Evolutionary conservation across 2,113 vertebrate genomes (phyloP).

Genomic region (Reinhardtius hippoglossoides): DNA sequence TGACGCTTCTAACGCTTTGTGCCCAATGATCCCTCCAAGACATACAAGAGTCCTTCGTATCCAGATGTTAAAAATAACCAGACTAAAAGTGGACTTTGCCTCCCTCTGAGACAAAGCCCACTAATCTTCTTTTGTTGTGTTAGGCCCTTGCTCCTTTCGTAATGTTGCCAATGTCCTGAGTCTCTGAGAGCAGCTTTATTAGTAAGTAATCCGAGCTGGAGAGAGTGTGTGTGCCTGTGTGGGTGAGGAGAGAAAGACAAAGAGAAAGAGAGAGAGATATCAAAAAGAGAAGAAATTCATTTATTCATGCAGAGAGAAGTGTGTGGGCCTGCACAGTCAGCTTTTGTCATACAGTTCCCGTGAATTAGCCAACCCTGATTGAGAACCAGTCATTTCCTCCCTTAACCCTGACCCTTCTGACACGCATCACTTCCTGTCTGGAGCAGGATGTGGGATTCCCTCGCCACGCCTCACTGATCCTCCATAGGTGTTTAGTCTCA

Average conservation of each 20-base stretch:
- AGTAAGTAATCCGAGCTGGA: conserved; percentile 32
- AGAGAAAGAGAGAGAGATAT: neutral
- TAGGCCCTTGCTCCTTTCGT: conserved; percentile 30
- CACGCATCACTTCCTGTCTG: conserved; percentile 56
- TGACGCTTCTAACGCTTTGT: no score
- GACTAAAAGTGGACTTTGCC: no score
- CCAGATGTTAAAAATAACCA: neutral
- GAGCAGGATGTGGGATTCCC: conserved; percentile 64
- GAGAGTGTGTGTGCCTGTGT: conserved; percentile 4
- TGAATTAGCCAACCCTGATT: conserved; percentile 34
- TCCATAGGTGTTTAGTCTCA: conserved; percentile 67
- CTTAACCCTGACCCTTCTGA: conserved; percentile 49
- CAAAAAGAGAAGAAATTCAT: neutral
- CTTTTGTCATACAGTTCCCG: neutral
- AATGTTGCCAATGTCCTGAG: conserved; percentile 16
- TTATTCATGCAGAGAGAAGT: neutral
- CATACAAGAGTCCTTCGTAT: no score
- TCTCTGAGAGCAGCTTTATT: conserved; percentile 30
- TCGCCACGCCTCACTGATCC: conserved; percentile 47
- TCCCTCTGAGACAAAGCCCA: conserved; percentile 8
- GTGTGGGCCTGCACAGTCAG: neutral
- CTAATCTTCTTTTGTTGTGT: conserved; percentile 34
- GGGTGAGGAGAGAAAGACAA: neutral
- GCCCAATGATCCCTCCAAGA: no score
- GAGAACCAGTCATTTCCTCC: neutral